These are phyloP conservation scores for crab-eating macaque (Macaca fascicularis) DNA, from an alignment of 2,113 vertebrate species.

Conservation along the genomic window DNA sequence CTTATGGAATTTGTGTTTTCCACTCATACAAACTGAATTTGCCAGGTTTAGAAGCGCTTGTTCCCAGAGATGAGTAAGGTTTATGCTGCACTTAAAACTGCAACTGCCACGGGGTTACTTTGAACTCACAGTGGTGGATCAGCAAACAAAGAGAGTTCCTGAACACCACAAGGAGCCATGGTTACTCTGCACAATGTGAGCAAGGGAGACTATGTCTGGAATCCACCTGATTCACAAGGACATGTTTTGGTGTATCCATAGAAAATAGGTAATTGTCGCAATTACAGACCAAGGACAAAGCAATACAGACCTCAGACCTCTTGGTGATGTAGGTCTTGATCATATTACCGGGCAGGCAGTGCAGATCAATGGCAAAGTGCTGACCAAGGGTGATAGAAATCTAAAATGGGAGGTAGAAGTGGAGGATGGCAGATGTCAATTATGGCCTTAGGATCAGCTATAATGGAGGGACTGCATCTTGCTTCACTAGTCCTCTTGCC, in stretches of 20 bases:
- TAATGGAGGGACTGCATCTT: neutral
- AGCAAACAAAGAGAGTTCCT: neutral
- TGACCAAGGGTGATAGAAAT: neutral
- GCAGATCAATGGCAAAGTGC: neutral
- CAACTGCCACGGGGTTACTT: neutral
- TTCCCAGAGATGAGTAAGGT: slow-evolving; percentile 6
- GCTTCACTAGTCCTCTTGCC: neutral
- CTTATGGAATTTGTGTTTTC: slow-evolving; percentile 21
- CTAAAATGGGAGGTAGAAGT: neutral
- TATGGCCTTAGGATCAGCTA: neutral
- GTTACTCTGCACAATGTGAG: neutral
- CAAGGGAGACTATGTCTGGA: neutral
- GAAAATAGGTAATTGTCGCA: neutral
- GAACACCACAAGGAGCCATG: neutral
- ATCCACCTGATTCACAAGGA: neutral
- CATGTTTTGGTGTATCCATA: neutral
- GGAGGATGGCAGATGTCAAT: neutral
- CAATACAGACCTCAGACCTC: neutral
- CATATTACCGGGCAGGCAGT: neutral
- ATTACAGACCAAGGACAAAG: neutral
- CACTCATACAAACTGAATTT: neutral
- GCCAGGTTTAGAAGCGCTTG: neutral
- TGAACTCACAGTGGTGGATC: neutral
- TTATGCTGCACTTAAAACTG: slow-evolving; percentile 15
- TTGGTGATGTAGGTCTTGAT: neutral